These are phyloP conservation scores for Drosophila rhopaloa DNA, from an alignment of 1,140 invertebrate genomes.

Conservation along the genomic window DNA sequence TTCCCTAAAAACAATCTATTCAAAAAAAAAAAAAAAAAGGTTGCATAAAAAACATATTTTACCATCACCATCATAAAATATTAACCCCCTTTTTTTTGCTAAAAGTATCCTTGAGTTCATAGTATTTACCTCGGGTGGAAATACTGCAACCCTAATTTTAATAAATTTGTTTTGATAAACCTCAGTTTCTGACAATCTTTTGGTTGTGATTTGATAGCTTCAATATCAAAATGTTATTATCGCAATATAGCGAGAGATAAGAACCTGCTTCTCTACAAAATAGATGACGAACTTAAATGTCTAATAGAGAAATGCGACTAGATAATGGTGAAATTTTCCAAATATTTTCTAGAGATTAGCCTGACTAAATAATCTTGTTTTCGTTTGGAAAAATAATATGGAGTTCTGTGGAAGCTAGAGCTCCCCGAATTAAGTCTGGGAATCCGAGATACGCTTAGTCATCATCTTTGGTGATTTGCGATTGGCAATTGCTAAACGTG, in stretches of 20 bases:
- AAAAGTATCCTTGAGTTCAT: no score
- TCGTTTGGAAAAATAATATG: constrained; percentile 5
- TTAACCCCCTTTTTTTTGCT: no score
- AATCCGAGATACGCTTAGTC: constrained; percentile 47
- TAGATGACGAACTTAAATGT: not conserved
- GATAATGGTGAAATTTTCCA: constrained; percentile 4
- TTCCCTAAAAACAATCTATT: not conserved
- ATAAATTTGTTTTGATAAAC: no score
- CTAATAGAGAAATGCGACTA: not conserved
- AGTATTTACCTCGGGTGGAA: no score
- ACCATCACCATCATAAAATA: no score
- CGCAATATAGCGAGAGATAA: not conserved
- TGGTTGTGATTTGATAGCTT: no score
- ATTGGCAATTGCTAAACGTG: constrained; percentile 62
- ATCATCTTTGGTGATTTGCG: constrained; percentile 36
- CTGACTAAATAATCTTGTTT: not conserved
- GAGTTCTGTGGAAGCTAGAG: constrained; percentile 17
- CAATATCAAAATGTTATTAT: not conserved
- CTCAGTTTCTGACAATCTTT: not conserved
- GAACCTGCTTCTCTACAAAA: not conserved
- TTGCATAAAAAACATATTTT: not conserved
- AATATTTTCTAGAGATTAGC: constrained; percentile 22
- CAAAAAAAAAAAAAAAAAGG: not conserved
- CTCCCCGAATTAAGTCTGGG: constrained; percentile 36
- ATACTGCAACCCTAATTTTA: no score